A percentile compares a stretch with the other conserved stretches of the same genome.
Evolutionary conservation across 2,797 vertebrate species (phyloP).

Genomic region (Coracias cyanogaster): DNA sequence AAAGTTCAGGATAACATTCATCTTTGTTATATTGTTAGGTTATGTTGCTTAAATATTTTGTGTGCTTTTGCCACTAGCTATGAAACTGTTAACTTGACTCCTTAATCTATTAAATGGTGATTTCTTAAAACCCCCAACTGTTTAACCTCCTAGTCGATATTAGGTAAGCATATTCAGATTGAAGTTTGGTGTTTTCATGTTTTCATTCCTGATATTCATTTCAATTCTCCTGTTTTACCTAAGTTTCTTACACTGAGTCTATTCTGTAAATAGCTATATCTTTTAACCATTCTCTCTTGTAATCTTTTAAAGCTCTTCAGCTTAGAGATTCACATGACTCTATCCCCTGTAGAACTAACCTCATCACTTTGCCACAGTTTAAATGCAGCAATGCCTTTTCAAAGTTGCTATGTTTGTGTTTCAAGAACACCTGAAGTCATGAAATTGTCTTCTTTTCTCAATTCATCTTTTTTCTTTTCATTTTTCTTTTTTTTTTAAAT

Average conservation of each 20-base stretch:
- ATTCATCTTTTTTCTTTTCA: rapidly evolving
- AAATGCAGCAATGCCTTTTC: neutral
- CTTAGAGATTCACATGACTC: neutral
- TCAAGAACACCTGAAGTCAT: neutral
- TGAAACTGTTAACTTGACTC: neutral
- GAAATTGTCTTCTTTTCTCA: neutral
- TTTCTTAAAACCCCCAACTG: rapidly evolving
- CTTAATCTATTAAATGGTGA: neutral
- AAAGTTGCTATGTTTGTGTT: neutral
- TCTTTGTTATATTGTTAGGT: neutral
- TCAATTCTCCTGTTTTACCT: neutral
- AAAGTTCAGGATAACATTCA: neutral
- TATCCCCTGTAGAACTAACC: neutral
- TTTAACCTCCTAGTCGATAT: neutral
- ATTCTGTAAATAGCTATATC: neutral
- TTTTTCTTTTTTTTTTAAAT: too few species aligned
- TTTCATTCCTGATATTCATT: neutral
- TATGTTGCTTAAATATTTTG: neutral
- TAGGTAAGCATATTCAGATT: neutral
- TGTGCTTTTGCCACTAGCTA: neutral
- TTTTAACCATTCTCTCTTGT: neutral
- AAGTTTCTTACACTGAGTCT: neutral
- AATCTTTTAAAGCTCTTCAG: neutral
- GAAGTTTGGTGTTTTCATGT: neutral
- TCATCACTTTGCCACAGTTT: neutral